Base-by-base conservation (phyloP, 1,140 invertebrate species). In the Aradophagus sp. region DNA sequence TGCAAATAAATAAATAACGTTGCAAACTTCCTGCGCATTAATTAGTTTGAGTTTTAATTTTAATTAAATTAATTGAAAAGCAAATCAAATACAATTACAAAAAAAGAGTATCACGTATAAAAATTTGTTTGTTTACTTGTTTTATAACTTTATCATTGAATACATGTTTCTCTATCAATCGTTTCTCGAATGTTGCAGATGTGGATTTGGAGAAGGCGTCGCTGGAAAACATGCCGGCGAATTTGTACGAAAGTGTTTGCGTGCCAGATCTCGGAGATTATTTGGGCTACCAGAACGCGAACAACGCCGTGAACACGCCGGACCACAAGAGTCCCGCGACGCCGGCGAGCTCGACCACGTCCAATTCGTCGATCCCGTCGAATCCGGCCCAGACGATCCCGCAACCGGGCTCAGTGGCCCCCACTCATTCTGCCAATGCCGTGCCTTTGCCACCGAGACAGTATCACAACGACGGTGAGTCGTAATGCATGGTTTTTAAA, bases 231-330 rank as follows among this genome's bases (percentile, higher is more conserved):
- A 88, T 89, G 77, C 82, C 86, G 26, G 82, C 86, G 44, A 90
- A 88, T 80, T 87, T 93, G 74, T 94, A 93, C 86, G 92, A 93
- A 74, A 89, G 90, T 61, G 89, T 93, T 73, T 93, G 92, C 80
- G 91, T 93, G 74, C 92, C 92, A 62, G 93, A 95, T 80, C 87
- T 93, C 72, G 88, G 87, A 55, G 90, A 91, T 75, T 91, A 91
- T 80, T 86, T 92, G 74, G 87, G 87, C 29, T 90, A 89, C 78
- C 86, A 87, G 55, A 80, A 83, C 55, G 75, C 74, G 23, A 82
- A 81, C 73, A 82, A 81, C 36, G 68, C 82, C n/a, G 75, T 80
- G 11, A 75, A 81, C 12, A 83, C 85, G 17, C 79, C 86, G 32
- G 81, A 82, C 14, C 80, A 78, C 74, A 84, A 84, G 61, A 82